Evolutionary conservation across 1,140 invertebrate species (phyloP), one percentile per base, ranked within the genome.

Genomic region (Homarus americanus): DNA sequence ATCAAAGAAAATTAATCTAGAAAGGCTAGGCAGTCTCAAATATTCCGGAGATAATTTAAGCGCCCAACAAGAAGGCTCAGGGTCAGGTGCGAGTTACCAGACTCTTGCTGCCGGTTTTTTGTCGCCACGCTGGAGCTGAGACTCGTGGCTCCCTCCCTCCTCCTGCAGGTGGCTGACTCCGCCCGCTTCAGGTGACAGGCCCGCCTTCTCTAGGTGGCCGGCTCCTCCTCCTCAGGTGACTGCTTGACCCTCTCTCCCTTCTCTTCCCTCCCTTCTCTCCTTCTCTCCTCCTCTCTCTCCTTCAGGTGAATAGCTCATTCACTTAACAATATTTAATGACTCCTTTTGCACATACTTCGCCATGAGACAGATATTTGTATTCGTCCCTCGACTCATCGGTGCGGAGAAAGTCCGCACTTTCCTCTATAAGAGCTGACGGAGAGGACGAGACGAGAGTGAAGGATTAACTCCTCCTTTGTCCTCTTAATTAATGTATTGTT

Each of bases 131-230:
- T 69, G 58, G 20, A 4, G 15, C 58, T 69, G 63, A 3, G 53
- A 58, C 53, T 58, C 12, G 53, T 58, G 17, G 4, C n/a, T n/a
- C n/a, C n/a, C n/a, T 58, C 24, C 53, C 53, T 58, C 12, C 53
- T 58, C 12, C 53, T 58, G 10, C 53, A 69, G 63, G 63, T 69
- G 63, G 63, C 63, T 69, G 63, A 12, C 63, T 69, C n/a, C 9
- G 32, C 41, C 79, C 34, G 41, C 79, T 28, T 38, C 79, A 82
- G 36, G 79, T 82, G 53, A 82, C 49, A 34, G 12, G 12, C 79
- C 49, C 79, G 49, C 78, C 15, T 7, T 49, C 17, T 53, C 53
- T 58, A 69, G 63, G 63, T 69, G 63, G 63, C 63, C 32, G 63
- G n/a, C 63, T 69, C n/a, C 9, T 58, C 41, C 63, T 32, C 63